Evolutionary conservation across 2,797 vertebrate species (phyloP).

Genomic region (Etheostoma perlongum): DNA sequence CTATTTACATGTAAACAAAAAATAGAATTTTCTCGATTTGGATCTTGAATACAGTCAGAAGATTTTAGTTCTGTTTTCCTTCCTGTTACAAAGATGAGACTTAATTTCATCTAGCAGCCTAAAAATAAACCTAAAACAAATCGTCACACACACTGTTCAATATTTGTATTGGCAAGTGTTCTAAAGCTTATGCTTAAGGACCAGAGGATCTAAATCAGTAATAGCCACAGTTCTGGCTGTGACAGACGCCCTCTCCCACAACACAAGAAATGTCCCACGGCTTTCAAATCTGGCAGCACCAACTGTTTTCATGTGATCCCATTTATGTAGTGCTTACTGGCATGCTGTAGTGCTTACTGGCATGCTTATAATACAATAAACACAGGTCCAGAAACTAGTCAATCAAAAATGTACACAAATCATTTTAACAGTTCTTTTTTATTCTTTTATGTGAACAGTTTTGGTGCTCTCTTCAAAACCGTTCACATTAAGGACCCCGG

Average conservation of each 20-base stretch:
- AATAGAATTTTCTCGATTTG: background rate
- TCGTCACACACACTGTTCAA: constrained; percentile 49
- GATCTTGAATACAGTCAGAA: background rate
- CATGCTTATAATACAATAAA: constrained; percentile 14
- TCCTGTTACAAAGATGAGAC: constrained; percentile 13
- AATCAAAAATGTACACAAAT: constrained; percentile 19
- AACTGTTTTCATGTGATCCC: constrained; percentile 61
- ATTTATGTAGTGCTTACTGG: constrained; percentile 49
- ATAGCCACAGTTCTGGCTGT: constrained; percentile 65
- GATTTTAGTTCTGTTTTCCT: constrained; percentile 28
- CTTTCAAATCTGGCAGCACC: constrained; percentile 68
- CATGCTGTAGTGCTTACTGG: constrained; percentile 16
- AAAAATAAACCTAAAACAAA: constrained; percentile 67
- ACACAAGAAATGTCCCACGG: constrained; percentile 70
- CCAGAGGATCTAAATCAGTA: constrained; percentile 69
- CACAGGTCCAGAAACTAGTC: constrained; percentile 22
- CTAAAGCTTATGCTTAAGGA: constrained; percentile 68
- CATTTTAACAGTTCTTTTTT: constrained; percentile 18
- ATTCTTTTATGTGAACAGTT: constrained; percentile 11
- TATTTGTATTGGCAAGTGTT: constrained; percentile 71
- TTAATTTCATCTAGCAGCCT: constrained; percentile 26
- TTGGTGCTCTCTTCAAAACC: background rate
- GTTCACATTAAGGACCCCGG: background rate
- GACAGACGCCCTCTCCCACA: constrained; percentile 63
- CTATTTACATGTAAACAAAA: background rate